Evolutionary conservation across 2,888 invertebrate species (phyloP).

Genomic region (Alsophila aescularia): DNA sequence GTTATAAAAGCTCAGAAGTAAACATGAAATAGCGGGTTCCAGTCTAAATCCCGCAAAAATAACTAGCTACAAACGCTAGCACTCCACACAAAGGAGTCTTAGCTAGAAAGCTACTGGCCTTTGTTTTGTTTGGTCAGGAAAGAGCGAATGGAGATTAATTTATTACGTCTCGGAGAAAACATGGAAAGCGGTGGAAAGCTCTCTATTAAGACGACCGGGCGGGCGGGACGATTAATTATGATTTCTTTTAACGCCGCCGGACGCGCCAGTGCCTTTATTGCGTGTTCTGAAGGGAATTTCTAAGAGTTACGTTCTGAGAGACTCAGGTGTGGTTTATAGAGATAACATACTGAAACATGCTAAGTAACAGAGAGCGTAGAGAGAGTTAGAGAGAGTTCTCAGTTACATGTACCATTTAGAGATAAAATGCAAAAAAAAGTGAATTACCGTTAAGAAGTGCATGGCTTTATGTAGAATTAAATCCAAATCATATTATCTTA

Average conservation of each 20-base stretch:
- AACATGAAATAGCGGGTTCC: background rate
- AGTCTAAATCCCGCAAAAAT: background rate
- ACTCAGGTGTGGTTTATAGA: background rate
- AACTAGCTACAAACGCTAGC: slow-evolving; percentile 10
- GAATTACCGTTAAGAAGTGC: too few relatives aligned
- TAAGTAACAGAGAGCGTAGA: too few relatives aligned
- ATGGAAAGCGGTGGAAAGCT: slow-evolving; percentile 70
- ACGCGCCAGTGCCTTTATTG: slow-evolving; percentile 57
- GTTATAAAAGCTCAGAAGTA: background rate
- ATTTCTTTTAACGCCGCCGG: slow-evolving; percentile 77
- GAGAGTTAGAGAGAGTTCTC: too few relatives aligned
- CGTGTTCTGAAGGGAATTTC: slow-evolving; percentile 49
- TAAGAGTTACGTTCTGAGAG: slow-evolving; percentile 24
- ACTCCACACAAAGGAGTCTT: slow-evolving; percentile 28
- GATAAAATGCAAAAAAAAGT: too few relatives aligned
- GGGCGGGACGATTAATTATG: slow-evolving; percentile 78
- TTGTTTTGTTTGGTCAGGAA: slow-evolving; percentile 68
- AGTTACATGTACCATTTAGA: too few relatives aligned
- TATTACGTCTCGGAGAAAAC: slow-evolving; percentile 79
- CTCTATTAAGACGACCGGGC: slow-evolving; percentile 78
- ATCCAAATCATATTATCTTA: too few relatives aligned
- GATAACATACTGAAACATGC: too few relatives aligned
- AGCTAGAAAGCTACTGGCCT: slow-evolving; percentile 58
- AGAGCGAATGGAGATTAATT: slow-evolving; percentile 80
- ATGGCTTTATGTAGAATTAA: too few relatives aligned